Percentiles rank a stretch among this genome's conserved stretches.
Conservation (phyloP, 2,888 invertebrate genomes). For the Athalia circularis region DNA sequence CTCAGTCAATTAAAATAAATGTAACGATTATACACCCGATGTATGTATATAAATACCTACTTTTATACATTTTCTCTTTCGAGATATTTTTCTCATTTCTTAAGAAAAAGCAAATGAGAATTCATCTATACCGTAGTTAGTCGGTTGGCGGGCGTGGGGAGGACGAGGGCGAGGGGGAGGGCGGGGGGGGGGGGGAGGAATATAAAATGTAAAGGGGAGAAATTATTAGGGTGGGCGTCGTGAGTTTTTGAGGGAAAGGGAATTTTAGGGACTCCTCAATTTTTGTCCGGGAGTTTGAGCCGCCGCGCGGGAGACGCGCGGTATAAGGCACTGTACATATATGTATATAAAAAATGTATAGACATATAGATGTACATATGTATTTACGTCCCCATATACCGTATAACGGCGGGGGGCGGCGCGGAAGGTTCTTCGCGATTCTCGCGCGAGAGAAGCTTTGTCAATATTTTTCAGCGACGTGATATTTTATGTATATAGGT, state of each 20-base stretch:
- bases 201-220: background rate
- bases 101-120: slow-evolving; percentile 23
- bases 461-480: slow-evolving; percentile 26
- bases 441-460: slow-evolving; percentile 1
- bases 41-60: too few species aligned
- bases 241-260: background rate
- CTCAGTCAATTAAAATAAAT: too few species aligned
- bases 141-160: background rate
- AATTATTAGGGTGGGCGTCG: slow-evolving; percentile 8
- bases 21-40: too few species aligned
- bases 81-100: background rate
- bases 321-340: too few species aligned
- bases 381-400: too few species aligned
- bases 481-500: too few species aligned
- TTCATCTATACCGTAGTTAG: slow-evolving; percentile 35
- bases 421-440: too few species aligned
- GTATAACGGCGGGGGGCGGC: too few species aligned
- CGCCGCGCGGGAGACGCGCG: background rate
- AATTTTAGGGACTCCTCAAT: slow-evolving; percentile 11
- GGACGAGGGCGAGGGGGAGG: background rate
- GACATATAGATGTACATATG: too few species aligned
- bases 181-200: slow-evolving; percentile 10
- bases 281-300: slow-evolving; percentile 21
- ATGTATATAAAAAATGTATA: too few species aligned
- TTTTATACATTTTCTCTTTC: too few species aligned